These are phyloP conservation scores for Brachyrhaphis roseni DNA, from an alignment of 2,797 vertebrate species.

Conservation along the genomic window DNA sequence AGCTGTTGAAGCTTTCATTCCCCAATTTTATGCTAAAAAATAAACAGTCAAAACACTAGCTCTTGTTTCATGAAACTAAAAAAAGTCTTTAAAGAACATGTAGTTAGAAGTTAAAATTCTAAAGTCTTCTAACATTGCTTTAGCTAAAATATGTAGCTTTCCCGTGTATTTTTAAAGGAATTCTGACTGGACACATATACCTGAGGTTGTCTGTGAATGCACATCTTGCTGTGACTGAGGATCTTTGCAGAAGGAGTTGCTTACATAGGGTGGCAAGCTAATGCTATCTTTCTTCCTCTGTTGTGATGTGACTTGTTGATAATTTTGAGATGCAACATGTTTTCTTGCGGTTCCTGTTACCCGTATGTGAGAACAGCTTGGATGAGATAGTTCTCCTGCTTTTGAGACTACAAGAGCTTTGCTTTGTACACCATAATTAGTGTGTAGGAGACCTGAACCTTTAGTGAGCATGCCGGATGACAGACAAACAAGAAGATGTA, in stretches of 20 bases:
- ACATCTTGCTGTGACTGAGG: too few relatives aligned
- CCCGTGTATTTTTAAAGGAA: too few relatives aligned
- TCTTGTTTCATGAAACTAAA: background rate
- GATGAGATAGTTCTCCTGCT: background rate
- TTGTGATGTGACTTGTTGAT: background rate
- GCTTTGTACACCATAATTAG: too few relatives aligned
- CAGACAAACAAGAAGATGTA: background rate
- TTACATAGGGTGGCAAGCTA: too few relatives aligned
- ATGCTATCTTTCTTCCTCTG: too few relatives aligned
- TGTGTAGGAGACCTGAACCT: background rate
- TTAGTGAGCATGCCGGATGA: background rate
- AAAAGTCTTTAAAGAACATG: background rate
- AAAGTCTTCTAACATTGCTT: background rate
- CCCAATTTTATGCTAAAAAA: background rate
- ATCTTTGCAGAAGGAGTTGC: too few relatives aligned
- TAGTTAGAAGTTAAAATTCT: background rate
- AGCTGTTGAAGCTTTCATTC: background rate
- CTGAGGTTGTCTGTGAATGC: too few relatives aligned
- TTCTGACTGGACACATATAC: too few relatives aligned
- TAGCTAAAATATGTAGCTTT: too few relatives aligned
- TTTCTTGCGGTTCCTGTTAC: background rate
- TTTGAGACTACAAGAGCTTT: background rate
- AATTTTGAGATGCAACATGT: background rate
- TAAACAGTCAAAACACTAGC: background rate
- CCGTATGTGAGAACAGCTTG: background rate